Evolutionary conservation across 2,888 invertebrate species (phyloP).

Genomic region (Argyra leucocephala): DNA sequence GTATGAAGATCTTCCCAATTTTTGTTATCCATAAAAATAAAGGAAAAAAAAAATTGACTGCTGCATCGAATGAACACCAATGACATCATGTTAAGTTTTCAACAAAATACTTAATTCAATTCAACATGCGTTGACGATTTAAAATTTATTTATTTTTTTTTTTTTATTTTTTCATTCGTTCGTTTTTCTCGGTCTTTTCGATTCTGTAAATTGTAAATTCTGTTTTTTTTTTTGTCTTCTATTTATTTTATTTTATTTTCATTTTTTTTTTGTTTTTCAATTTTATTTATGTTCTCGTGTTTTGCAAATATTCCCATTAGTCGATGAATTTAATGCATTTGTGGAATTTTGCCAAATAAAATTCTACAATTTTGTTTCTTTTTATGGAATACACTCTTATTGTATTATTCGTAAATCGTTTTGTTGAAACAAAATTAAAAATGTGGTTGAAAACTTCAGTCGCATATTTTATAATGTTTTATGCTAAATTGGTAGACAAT

Average conservation of each 20-base stretch:
- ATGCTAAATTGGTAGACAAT: too few relatives aligned
- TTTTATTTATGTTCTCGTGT: slow-evolving; percentile 2
- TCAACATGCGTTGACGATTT: slow-evolving; percentile 1
- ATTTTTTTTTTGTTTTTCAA: neutral
- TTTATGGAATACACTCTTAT: too few relatives aligned
- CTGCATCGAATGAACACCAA: neutral
- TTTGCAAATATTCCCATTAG: slow-evolving; percentile 10
- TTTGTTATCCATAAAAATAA: too few relatives aligned
- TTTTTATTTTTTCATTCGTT: neutral
- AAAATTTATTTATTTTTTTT: neutral
- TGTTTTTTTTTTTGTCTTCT: too few relatives aligned
- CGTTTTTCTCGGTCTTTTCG: neutral
- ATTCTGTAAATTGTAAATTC: neutral
- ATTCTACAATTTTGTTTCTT: neutral
- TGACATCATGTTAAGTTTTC: neutral
- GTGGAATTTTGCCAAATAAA: slow-evolving; percentile 10
- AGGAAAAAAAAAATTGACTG: neutral
- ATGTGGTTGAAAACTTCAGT: too few relatives aligned
- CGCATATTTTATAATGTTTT: too few relatives aligned
- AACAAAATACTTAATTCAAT: neutral
- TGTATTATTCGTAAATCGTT: too few relatives aligned
- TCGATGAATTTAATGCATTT: slow-evolving; percentile 10
- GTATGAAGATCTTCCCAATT: too few relatives aligned
- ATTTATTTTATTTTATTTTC: too few relatives aligned
- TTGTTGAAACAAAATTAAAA: too few relatives aligned